Conservation (phyloP, 2,888 invertebrate genomes). For the Xylocampa areola region DNA sequence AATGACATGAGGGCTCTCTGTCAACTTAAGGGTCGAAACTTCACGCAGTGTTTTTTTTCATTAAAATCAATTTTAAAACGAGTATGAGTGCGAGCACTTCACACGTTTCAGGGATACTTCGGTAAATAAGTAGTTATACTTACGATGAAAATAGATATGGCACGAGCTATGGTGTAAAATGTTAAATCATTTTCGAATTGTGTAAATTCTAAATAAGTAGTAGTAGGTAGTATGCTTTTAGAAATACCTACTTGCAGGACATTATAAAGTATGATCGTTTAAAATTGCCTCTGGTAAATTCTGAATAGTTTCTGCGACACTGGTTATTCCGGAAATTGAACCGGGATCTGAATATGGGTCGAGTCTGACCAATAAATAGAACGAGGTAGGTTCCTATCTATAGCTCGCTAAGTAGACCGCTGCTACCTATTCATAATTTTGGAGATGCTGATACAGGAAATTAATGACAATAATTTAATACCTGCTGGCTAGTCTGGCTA, state of each 20-base stretch:
- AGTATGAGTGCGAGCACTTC: slow-evolving; percentile 10
- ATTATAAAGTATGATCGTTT: slow-evolving; percentile 2
- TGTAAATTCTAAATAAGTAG: no score
- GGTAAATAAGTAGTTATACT: no score
- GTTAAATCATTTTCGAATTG: no score
- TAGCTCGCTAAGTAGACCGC: background rate
- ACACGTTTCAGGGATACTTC: background rate
- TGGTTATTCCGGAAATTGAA: slow-evolving; percentile 42
- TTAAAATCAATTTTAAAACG: slow-evolving; percentile 46
- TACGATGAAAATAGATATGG: no score
- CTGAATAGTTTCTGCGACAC: slow-evolving; percentile 28
- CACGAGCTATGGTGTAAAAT: no score
- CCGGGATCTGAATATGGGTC: slow-evolving; percentile 36
- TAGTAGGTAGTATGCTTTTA: background rate
- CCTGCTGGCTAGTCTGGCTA: no score
- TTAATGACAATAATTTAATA: slow-evolving; percentile 31
- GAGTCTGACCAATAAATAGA: slow-evolving; percentile 10
- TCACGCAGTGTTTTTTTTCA: slow-evolving; percentile 44
- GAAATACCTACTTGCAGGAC: background rate
- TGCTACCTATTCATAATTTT: slow-evolving; percentile 13
- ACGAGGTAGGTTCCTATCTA: background rate
- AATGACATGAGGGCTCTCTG: slow-evolving; percentile 63
- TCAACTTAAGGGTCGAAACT: slow-evolving; percentile 59
- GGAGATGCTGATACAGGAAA: slow-evolving; percentile 26
- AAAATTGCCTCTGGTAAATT: slow-evolving; percentile 12